Conservation (phyloP, 1,140 invertebrate genomes). For the Diploscapter pachys region DNA sequence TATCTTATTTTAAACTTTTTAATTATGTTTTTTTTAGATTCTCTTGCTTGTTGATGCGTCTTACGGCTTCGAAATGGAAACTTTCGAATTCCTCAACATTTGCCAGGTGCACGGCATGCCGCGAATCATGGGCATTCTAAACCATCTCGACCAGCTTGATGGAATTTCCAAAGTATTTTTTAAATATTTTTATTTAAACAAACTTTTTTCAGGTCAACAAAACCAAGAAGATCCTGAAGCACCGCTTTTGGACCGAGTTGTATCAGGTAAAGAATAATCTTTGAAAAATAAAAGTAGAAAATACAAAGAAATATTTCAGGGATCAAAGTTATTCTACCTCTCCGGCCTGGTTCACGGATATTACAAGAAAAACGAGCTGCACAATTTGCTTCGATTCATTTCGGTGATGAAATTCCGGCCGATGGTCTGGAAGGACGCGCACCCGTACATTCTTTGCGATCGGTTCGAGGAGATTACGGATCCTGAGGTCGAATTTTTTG, state of each 20-base stretch:
- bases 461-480: conserved; percentile 84
- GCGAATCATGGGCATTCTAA: conserved; percentile 92
- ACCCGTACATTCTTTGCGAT: conserved; percentile 80
- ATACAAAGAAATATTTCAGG: conserved; percentile 60
- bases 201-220: conserved; percentile 74
- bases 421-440: conserved; percentile 81
- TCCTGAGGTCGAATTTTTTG: conserved; percentile 67
- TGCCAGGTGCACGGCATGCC: conserved; percentile 98
- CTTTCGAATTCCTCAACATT: conserved; percentile 97
- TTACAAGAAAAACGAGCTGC: conserved; percentile 83
- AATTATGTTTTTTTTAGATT: conserved; percentile 52
- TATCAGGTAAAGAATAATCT: conserved; percentile 68
- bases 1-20: conserved; percentile 1
- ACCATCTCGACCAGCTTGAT: conserved; percentile 89
- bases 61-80: conserved; percentile 99
- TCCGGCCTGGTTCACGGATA: conserved; percentile 83
- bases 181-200: neutral
- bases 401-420: conserved; percentile 96
- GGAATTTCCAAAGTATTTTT: conserved; percentile 23
- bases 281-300: neutral
- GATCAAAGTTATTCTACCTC: conserved; percentile 94
- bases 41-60: conserved; percentile 89
- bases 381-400: conserved; percentile 92
- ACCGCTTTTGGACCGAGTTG: conserved; percentile 97
- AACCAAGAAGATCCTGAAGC: conserved; percentile 89